These are phyloP conservation scores for Luperina testacea DNA, from an alignment of 2,888 invertebrate species.

Conservation along the genomic window DNA sequence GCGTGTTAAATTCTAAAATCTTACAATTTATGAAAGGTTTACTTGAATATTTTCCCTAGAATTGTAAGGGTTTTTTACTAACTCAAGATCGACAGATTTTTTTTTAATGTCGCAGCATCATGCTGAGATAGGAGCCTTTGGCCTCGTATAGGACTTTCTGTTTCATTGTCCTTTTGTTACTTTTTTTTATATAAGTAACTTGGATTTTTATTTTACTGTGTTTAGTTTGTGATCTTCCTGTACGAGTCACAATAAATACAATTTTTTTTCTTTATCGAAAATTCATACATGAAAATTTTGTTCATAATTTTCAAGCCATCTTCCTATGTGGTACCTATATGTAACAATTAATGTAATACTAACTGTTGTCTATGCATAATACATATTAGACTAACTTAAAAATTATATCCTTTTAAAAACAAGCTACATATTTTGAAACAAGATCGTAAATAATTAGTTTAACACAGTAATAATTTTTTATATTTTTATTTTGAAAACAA, in stretches of 20 bases:
- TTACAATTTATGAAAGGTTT: conserved; percentile 59
- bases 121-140: too few relatives aligned
- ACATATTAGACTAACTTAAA: conserved; percentile 13
- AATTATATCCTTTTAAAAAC: conserved; percentile 22
- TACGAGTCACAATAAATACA: too few relatives aligned
- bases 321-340: conserved; percentile 45
- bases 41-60: conserved; percentile 36
- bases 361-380: conserved; percentile 55
- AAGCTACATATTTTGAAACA: conserved; percentile 21
- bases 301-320: conserved; percentile 32
- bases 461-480: not conserved
- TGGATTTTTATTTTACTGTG: too few relatives aligned
- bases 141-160: too few relatives aligned
- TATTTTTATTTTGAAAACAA: conserved; percentile 20
- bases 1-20: conserved; percentile 49
- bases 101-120: too few relatives aligned
- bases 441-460: not conserved
- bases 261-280: not conserved
- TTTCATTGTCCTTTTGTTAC: too few relatives aligned
- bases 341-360: conserved; percentile 47
- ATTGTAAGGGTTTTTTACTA: conserved; percentile 55
- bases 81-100: conserved; percentile 10
- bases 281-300: conserved; percentile 32
- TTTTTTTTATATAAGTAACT: too few relatives aligned
- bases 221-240: too few relatives aligned